A percentile compares a stretch with the other conserved stretches of the same genome.
Conservation (phyloP, 2,797 vertebrate genomes). For the Lutjanus argentimaculatus region DNA sequence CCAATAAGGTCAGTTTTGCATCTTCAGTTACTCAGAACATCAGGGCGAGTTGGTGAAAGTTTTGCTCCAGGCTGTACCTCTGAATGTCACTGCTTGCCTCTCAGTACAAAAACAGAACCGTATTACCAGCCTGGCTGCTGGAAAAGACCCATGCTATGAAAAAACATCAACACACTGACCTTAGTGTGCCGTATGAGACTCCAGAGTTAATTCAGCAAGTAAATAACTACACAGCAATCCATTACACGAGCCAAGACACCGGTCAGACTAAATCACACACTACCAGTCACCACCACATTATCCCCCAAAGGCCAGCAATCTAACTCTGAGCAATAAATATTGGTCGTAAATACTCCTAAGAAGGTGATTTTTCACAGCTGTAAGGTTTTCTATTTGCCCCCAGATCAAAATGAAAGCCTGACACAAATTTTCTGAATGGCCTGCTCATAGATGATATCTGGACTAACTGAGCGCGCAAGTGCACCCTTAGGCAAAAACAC, state of each 20-base stretch:
- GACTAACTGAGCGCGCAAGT: not conserved
- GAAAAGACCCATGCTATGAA: slow-evolving; percentile 14
- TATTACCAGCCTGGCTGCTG: not conserved
- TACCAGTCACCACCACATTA: slow-evolving; percentile 40
- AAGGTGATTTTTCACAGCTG: slow-evolving; percentile 30
- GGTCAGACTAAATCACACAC: slow-evolving; percentile 52
- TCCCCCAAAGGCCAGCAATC: slow-evolving; percentile 47
- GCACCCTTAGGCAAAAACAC: not conserved
- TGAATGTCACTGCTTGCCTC: slow-evolving; percentile 16
- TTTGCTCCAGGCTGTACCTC: slow-evolving; percentile 6
- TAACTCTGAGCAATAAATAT: slow-evolving; percentile 43
- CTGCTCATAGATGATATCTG: not conserved
- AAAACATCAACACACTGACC: slow-evolving; percentile 30
- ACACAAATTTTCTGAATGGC: not conserved
- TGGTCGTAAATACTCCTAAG: slow-evolving; percentile 45
- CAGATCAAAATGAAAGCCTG: slow-evolving; percentile 30
- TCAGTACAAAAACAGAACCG: slow-evolving; percentile 14
- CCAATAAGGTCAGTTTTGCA: slow-evolving; percentile 3
- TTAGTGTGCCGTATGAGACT: slow-evolving; percentile 18
- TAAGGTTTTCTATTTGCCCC: slow-evolving; percentile 21
- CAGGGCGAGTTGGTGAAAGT: not conserved
- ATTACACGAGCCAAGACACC: slow-evolving; percentile 41
- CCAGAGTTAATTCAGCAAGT: slow-evolving; percentile 44
- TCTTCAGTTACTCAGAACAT: slow-evolving; percentile 9
- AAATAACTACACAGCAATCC: slow-evolving; percentile 48